These are phyloP conservation scores for Arizona elegans DNA, from an alignment of 2,113 vertebrate genomes.

Conservation along the genomic window DNA sequence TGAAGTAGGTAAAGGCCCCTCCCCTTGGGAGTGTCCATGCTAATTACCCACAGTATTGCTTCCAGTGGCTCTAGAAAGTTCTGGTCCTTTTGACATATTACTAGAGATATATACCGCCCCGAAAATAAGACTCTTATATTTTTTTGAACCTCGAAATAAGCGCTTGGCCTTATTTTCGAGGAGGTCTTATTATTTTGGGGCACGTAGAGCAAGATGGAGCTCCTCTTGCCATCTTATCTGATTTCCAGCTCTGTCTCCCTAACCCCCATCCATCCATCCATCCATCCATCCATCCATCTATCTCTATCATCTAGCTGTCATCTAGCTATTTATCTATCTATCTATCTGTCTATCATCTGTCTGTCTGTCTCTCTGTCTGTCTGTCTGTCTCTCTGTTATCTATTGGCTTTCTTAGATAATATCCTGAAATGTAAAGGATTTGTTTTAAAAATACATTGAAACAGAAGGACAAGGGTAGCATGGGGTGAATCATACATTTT, in stretches of 20 bases:
- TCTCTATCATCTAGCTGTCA: too few species aligned
- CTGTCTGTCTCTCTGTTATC: background rate
- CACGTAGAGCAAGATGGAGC: too few species aligned
- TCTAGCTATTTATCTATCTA: too few species aligned
- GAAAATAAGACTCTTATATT: too few species aligned
- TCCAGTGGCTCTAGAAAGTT: background rate
- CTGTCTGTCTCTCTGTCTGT: too few species aligned
- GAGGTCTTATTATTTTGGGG: too few species aligned
- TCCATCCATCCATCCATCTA: too few species aligned
- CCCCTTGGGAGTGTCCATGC: background rate
- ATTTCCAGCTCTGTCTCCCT: too few species aligned
- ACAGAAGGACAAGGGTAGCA: constrained; percentile 55
- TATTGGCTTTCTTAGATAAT: constrained; percentile 39
- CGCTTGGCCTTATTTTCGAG: too few species aligned
- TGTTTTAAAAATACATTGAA: constrained; percentile 41
- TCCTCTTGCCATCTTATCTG: too few species aligned
- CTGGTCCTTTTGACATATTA: background rate
- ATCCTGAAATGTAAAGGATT: constrained; percentile 33
- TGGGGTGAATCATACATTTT: constrained; percentile 41
- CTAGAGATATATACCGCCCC: background rate
- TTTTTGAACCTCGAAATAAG: too few species aligned
- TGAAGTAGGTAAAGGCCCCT: background rate
- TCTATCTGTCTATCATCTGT: background rate
- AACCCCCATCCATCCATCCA: too few species aligned
- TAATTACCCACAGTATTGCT: background rate